phyloP scores from a whole-genome alignment of 2,888 invertebrate species.

The Tipula lateralis region DNA sequence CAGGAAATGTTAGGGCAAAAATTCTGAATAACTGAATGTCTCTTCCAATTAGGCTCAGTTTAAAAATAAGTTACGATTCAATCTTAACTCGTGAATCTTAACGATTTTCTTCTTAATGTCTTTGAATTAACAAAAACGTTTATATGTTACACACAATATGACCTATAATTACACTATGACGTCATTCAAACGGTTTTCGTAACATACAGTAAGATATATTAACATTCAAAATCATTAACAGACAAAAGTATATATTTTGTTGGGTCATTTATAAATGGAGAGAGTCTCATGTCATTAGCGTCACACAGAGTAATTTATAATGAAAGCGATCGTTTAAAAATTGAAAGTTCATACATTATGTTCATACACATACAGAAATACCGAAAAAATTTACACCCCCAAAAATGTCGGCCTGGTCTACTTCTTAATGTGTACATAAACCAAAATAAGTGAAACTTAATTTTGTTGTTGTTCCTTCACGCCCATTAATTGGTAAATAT shows the following conservation, averaged over 20 bases:
- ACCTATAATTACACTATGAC: not conserved
- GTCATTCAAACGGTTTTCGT: not conserved
- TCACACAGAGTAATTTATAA: not conserved
- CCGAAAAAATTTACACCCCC: not conserved
- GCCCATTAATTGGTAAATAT: constrained; percentile 7
- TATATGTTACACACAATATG: too few relatives aligned
- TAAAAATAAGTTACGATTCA: too few relatives aligned
- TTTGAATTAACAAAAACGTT: too few relatives aligned
- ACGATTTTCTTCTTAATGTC: too few relatives aligned
- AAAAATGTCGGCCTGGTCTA: not conserved
- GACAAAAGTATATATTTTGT: not conserved
- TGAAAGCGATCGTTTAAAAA: constrained; percentile 3
- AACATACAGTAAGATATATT: not conserved
- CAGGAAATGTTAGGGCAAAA: too few relatives aligned
- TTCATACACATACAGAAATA: not conserved
- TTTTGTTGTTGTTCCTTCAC: not conserved
- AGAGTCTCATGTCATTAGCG: not conserved
- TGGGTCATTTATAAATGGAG: not conserved
- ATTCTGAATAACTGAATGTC: too few relatives aligned
- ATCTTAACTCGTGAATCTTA: too few relatives aligned
- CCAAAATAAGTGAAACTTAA: not conserved
- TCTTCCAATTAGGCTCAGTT: too few relatives aligned
- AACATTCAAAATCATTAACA: not conserved
- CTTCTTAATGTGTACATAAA: not conserved
- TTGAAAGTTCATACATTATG: not conserved